A percentile compares a stretch with the other conserved stretches of the same genome.
phyloP scores from a whole-genome alignment of 2,113 vertebrate species.

The Phylloscopus trochilus region DNA sequence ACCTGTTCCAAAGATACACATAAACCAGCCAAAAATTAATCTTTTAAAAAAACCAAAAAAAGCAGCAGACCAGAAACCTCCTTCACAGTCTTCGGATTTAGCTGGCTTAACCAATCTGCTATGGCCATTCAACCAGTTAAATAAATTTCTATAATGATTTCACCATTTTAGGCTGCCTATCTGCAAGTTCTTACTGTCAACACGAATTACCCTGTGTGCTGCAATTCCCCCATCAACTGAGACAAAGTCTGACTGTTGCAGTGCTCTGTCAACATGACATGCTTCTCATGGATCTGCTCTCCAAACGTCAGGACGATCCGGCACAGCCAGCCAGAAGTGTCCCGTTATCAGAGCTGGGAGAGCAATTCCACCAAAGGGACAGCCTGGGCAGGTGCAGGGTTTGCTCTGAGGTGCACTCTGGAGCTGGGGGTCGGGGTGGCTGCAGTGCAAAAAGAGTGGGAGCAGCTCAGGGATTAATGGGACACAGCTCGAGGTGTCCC shows the following conservation, averaged over 20 bases:
- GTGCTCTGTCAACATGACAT: neutral
- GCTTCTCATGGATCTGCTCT: neutral
- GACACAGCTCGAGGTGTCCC: neutral
- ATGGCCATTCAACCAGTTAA: slow-evolving; percentile 19
- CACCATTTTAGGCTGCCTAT: slow-evolving; percentile 46
- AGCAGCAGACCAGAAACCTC: neutral
- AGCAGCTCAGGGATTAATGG: neutral
- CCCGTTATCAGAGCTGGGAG: neutral
- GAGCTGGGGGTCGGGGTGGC: neutral
- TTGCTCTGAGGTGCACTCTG: neutral
- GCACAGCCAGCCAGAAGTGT: slow-evolving; percentile 9
- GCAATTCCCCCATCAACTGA: slow-evolving; percentile 13
- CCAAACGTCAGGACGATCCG: neutral
- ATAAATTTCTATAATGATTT: slow-evolving; percentile 59
- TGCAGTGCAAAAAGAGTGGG: neutral
- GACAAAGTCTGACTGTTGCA: slow-evolving; percentile 19
- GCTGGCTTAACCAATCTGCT: slow-evolving; percentile 25
- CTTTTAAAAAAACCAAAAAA: neutral
- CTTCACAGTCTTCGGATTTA: neutral
- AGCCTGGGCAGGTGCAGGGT: neutral
- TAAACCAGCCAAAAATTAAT: neutral
- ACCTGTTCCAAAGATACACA: neutral
- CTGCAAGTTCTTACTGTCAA: slow-evolving; percentile 57
- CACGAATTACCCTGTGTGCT: slow-evolving; percentile 17
- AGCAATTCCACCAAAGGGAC: neutral